Percentiles rank a stretch among this genome's conserved stretches.
phyloP scores from a whole-genome alignment of 2,113 vertebrate species.

The Oxygymnocypris stewartii region DNA sequence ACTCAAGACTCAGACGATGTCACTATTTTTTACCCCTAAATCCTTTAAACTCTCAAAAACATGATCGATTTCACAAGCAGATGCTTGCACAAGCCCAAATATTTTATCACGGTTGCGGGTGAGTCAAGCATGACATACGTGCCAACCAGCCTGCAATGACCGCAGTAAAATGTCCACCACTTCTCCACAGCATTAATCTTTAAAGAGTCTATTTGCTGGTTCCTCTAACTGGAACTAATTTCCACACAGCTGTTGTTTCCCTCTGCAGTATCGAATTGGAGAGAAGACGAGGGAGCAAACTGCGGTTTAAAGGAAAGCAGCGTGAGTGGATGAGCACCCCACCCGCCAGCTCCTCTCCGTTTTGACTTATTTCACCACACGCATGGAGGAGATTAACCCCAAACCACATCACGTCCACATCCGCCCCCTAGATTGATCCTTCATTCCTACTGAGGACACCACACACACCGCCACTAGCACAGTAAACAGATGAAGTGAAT shows the following conservation, averaged over 20 bases:
- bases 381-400: slow-evolving; percentile 35
- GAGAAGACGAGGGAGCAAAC: slow-evolving; percentile 6
- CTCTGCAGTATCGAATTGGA: slow-evolving; percentile 2
- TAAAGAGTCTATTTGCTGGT: slow-evolving; percentile 36
- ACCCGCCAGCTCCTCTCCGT: slow-evolving; percentile 1
- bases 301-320: slow-evolving; percentile 27
- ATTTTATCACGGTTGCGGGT: background rate
- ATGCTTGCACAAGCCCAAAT: background rate
- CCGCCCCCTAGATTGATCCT: slow-evolving; percentile 8
- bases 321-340: slow-evolving; percentile 29
- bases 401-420: slow-evolving; percentile 25
- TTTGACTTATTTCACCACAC: background rate
- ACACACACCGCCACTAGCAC: slow-evolving; percentile 2
- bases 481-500: slow-evolving; percentile 39
- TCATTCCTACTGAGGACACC: slow-evolving; percentile 22
- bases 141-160: background rate
- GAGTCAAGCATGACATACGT: background rate
- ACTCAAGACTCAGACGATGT: background rate
- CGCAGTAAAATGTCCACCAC: slow-evolving; percentile 1
- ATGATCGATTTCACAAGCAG: background rate
- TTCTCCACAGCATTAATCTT: slow-evolving; percentile 44
- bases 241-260: slow-evolving; percentile 42
- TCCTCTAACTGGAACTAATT: slow-evolving; percentile 38
- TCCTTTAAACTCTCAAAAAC: slow-evolving; percentile 18
- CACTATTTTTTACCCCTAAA: background rate